phyloP scores from a whole-genome alignment of 1,140 invertebrate species.

The Parasteatoda tepidariorum region DNA sequence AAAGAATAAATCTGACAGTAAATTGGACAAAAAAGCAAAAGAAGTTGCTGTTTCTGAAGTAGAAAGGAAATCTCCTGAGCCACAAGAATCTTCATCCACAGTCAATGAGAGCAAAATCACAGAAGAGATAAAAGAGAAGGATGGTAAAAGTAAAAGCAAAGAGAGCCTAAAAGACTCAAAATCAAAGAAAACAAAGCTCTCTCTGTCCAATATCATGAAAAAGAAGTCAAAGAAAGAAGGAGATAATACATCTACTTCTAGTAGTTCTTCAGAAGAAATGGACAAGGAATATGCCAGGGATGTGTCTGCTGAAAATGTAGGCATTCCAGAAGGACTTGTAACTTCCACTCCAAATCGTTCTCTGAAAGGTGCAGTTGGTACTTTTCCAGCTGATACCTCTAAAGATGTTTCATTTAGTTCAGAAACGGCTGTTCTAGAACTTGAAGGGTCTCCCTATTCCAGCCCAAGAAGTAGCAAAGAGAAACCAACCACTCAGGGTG shows the following conservation, averaged over 20 bases:
- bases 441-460: conserved; percentile 42
- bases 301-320: conserved; percentile 5
- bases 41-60: conserved; percentile 3
- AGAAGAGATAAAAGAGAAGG: conserved; percentile 44
- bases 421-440: conserved; percentile 48
- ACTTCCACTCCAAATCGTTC: conserved; percentile 49
- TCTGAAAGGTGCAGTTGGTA: conserved; percentile 1
- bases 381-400: conserved; percentile 23
- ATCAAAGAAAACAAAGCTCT: conserved; percentile 61
- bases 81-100: background rate
- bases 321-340: conserved; percentile 2
- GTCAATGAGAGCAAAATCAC: conserved; percentile 12
- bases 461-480: conserved; percentile 30
- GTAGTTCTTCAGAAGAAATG: conserved; percentile 36
- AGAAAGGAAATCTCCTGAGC: conserved; percentile 13
- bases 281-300: conserved; percentile 25
- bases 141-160: conserved; percentile 69
- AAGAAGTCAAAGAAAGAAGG: conserved; percentile 15
- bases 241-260: conserved; percentile 32
- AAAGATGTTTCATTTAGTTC: conserved; percentile 55
- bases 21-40: conserved; percentile 48
- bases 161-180: conserved; percentile 59
- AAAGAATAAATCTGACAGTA: conserved; percentile 56
- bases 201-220: conserved; percentile 25
- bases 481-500: conserved; percentile 17